These are phyloP conservation scores for Rhopalosiphum padi DNA, from an alignment of 1,140 invertebrate genomes.

Conservation along the genomic window DNA sequence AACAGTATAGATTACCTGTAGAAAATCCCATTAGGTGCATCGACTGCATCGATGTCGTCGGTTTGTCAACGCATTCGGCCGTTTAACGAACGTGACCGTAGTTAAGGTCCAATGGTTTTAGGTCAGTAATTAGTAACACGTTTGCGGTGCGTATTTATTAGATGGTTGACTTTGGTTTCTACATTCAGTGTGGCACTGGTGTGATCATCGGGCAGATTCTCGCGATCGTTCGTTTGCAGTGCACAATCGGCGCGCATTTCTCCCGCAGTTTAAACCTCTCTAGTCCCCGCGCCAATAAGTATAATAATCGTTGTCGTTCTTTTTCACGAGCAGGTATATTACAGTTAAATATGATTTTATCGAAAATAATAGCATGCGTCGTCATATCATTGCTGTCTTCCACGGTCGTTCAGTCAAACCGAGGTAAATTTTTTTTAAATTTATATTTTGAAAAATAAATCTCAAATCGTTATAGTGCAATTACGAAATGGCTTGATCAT, in stretches of 20 bases:
- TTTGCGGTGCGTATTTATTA: background rate
- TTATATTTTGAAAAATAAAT: background rate
- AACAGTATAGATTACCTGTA: background rate
- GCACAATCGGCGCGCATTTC: background rate
- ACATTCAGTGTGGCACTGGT: slow-evolving; percentile 15
- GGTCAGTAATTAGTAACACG: slow-evolving; percentile 38
- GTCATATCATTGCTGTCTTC: background rate
- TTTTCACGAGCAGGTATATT: background rate
- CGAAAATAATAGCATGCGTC: background rate
- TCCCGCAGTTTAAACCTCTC: background rate
- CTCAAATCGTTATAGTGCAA: background rate
- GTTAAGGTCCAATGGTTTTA: slow-evolving; percentile 55
- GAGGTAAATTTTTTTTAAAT: slow-evolving; percentile 12
- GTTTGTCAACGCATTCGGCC: background rate
- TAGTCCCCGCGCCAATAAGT: background rate
- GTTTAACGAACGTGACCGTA: background rate
- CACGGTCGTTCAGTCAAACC: background rate
- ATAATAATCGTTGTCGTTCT: background rate
- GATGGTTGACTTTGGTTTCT: slow-evolving; percentile 32
- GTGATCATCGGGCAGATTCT: background rate
- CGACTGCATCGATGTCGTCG: background rate
- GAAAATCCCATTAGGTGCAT: background rate
- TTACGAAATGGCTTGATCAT: background rate
- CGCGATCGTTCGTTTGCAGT: background rate
- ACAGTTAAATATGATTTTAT: background rate